Conservation (phyloP, 2,113 vertebrate species). For the Phoenicopterus ruber region DNA sequence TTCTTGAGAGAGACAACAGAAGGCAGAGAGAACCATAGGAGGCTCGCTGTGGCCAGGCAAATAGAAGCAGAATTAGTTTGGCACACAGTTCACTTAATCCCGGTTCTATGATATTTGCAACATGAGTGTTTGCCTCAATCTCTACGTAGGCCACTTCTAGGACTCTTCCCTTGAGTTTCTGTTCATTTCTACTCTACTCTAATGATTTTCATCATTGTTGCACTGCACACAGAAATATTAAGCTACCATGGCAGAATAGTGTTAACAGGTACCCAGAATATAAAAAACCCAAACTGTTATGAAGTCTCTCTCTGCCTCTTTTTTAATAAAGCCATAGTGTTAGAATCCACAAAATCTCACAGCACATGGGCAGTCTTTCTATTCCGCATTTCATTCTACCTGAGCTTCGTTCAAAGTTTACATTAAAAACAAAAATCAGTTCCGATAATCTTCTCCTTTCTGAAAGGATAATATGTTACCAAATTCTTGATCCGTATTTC, state of each 20-base stretch:
- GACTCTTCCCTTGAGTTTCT: background rate
- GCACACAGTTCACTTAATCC: background rate
- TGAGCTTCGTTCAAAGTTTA: background rate
- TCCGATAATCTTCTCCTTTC: background rate
- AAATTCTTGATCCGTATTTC: background rate
- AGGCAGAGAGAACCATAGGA: background rate
- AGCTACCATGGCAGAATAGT: background rate
- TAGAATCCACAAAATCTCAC: background rate
- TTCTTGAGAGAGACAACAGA: background rate
- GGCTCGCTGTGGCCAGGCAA: background rate
- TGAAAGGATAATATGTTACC: background rate
- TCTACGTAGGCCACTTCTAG: fast-evolving
- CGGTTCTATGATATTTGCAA: background rate
- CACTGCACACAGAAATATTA: background rate
- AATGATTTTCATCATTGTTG: background rate
- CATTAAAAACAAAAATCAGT: background rate
- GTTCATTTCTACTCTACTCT: background rate
- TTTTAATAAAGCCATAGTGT: background rate
- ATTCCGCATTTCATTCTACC: background rate
- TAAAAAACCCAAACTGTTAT: background rate
- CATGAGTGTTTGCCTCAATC: background rate
- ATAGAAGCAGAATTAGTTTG: background rate
- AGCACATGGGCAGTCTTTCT: background rate
- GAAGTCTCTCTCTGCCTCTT: background rate
- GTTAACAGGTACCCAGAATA: background rate